phyloP scores from a whole-genome alignment of 2,888 invertebrate species.

The Nematopogon swammerdamellus region DNA sequence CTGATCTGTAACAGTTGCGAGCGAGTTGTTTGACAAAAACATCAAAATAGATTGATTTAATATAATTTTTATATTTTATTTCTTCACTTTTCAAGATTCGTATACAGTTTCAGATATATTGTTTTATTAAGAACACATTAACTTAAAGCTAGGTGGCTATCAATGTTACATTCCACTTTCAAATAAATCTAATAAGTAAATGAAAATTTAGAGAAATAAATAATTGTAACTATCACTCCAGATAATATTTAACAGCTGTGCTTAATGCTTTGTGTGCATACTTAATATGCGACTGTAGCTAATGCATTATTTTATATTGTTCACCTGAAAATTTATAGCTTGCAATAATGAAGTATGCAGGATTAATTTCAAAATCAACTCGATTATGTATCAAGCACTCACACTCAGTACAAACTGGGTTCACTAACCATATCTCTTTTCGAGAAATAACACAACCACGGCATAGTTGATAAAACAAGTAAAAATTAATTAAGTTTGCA shows the following conservation, averaged over 20 bases:
- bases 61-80: neutral
- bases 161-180: slow-evolving; percentile 22
- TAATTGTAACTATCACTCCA: too few relatives aligned
- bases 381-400: too few relatives aligned
- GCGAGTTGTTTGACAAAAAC: neutral
- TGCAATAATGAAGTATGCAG: too few relatives aligned
- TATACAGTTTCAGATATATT: slow-evolving; percentile 56
- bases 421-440: neutral
- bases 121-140: slow-evolving; percentile 45
- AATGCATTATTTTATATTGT: too few relatives aligned
- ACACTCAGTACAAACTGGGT: too few relatives aligned
- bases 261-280: too few relatives aligned
- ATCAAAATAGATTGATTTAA: neutral
- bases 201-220: too few relatives aligned
- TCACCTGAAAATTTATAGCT: too few relatives aligned
- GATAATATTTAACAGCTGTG: too few relatives aligned
- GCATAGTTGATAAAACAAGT: neutral
- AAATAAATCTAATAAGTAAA: slow-evolving; percentile 13
- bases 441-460: neutral
- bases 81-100: slow-evolving; percentile 19
- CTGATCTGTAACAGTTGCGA: too few relatives aligned
- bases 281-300: too few relatives aligned
- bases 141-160: slow-evolving; percentile 44
- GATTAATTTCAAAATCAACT: too few relatives aligned
- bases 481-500: slow-evolving; percentile 1